Evolutionary conservation across 2,113 vertebrate species (phyloP).

Genomic region (Rhagologus leucostigma): DNA sequence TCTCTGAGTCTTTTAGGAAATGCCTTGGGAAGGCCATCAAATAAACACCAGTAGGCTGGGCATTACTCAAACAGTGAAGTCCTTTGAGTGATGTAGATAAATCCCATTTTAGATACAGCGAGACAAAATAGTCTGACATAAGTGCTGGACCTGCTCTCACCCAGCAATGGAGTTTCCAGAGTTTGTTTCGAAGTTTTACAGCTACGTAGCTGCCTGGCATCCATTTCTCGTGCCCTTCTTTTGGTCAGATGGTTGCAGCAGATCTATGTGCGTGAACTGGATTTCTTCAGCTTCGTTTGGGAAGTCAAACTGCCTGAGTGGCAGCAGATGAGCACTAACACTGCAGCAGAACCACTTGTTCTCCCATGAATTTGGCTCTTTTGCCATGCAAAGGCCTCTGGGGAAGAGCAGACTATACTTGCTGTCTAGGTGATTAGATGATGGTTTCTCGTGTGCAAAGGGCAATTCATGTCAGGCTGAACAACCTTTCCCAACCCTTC

Average conservation of each 20-base stretch:
- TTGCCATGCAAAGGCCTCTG: not conserved
- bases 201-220: not conserved
- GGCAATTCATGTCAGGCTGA: not conserved
- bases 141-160: not conserved
- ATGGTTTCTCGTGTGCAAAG: not conserved
- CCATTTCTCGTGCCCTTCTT: not conserved
- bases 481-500: not conserved
- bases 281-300: not conserved
- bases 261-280: not conserved
- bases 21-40: not conserved
- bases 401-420: not conserved
- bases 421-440: not conserved
- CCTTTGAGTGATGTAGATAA: not conserved
- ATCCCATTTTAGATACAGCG: not conserved
- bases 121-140: slow-evolving; percentile 18
- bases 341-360: not conserved
- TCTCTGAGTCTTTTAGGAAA: not conserved
- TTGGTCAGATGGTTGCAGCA: not conserved
- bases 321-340: not conserved
- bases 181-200: not conserved
- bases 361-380: not conserved
- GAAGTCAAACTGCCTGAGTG: not conserved
- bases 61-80: not conserved
- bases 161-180: not conserved
- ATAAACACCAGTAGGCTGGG: not conserved